Conservation (phyloP, 2,888 invertebrate genomes). For the Phytoseiulus persimilis region DNA sequence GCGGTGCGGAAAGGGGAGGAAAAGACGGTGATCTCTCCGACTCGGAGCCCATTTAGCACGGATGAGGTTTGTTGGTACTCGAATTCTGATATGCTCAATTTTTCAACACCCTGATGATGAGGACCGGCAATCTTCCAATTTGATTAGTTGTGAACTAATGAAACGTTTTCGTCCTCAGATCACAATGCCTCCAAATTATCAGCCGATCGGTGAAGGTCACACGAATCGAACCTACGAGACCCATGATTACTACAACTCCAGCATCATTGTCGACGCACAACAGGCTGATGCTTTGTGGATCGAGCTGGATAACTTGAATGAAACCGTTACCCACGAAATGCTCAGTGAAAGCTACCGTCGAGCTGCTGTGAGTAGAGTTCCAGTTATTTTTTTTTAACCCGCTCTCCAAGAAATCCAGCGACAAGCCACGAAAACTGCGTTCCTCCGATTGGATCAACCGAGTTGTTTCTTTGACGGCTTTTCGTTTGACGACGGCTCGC, state of each 20-base stretch:
- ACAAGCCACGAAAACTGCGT: background rate
- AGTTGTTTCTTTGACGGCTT: too few species aligned
- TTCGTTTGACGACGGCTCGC: too few species aligned
- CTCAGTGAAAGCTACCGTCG: conserved; percentile 73
- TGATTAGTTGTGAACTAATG: background rate
- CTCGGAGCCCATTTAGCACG: background rate
- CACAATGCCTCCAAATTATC: background rate
- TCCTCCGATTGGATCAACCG: background rate
- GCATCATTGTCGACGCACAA: conserved; percentile 56
- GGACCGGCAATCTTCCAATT: background rate
- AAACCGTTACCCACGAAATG: conserved; percentile 59
- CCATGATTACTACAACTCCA: conserved; percentile 72
- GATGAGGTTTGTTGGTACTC: background rate
- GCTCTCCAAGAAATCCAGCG: too few species aligned
- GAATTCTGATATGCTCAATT: background rate
- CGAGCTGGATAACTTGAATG: conserved; percentile 57
- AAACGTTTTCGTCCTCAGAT: background rate
- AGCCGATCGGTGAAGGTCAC: background rate
- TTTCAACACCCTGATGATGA: background rate
- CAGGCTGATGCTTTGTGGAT: conserved; percentile 64
- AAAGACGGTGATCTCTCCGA: background rate
- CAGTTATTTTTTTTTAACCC: background rate
- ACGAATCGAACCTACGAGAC: conserved; percentile 55
- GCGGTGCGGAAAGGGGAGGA: background rate
- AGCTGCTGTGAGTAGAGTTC: conserved; percentile 63